A percentile compares a stretch with the other conserved stretches of the same genome.
Conservation (phyloP, 2,888 invertebrate genomes). For the Campoletis raptor region DNA sequence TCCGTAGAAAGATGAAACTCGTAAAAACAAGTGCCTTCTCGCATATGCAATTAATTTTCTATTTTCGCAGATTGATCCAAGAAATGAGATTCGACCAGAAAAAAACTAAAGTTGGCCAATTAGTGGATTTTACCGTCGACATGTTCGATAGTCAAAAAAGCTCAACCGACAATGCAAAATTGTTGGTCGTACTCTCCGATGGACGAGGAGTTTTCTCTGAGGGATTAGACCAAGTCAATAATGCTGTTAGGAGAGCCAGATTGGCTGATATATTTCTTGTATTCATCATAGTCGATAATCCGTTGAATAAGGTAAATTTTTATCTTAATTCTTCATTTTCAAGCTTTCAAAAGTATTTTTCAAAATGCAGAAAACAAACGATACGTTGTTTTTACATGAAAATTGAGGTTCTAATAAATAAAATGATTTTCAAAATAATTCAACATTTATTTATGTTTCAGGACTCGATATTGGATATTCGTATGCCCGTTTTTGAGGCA, state of each 20-base stretch:
- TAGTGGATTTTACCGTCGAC: conserved; percentile 92
- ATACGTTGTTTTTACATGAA: not conserved
- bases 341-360: not conserved
- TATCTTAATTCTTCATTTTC: not conserved
- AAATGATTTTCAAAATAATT: not conserved
- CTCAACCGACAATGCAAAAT: conserved; percentile 90
- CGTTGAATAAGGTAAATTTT: conserved; percentile 91
- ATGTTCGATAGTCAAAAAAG: conserved; percentile 87
- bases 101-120: conserved; percentile 93
- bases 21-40: not conserved
- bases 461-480: conserved; percentile 96
- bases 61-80: conserved; percentile 88
- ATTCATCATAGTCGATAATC: conserved; percentile 98
- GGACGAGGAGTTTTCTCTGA: conserved; percentile 97
- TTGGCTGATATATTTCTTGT: conserved; percentile 95
- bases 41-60: not conserved
- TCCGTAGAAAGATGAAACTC: not conserved
- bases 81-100: conserved; percentile 95
- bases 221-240: conserved; percentile 91
- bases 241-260: conserved; percentile 92
- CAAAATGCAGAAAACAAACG: not conserved
- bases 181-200: conserved; percentile 97
- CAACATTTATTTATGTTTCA: conserved; percentile 84
- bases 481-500: conserved; percentile 90
- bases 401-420: not conserved